These are phyloP conservation scores for Xestoiulus laeticollis DNA, from an alignment of 2,888 invertebrate species.

Conservation along the genomic window DNA sequence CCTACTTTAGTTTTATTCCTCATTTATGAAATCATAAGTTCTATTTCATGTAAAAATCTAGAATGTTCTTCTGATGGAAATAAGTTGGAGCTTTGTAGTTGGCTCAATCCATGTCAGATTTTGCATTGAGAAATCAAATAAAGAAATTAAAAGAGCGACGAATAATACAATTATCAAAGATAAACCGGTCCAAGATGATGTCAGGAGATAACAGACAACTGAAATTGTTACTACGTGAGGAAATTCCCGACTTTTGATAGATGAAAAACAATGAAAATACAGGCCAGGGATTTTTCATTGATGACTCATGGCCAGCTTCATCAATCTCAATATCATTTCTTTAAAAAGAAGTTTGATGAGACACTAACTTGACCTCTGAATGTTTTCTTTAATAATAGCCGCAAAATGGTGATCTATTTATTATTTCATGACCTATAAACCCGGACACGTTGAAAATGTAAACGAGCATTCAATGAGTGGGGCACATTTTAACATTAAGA, in stretches of 20 bases:
- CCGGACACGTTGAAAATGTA: background rate
- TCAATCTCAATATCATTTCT: background rate
- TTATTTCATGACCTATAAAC: constrained; percentile 2
- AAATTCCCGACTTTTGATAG: background rate
- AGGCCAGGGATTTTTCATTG: background rate
- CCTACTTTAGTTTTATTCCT: no score
- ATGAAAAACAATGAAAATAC: background rate
- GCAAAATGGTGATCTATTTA: background rate
- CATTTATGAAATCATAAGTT: no score
- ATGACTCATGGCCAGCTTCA: background rate
- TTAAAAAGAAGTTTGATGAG: background rate
- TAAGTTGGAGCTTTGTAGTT: no score
- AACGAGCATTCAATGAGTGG: no score
- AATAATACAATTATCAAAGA: background rate
- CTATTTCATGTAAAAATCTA: no score
- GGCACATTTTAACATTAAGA: no score
- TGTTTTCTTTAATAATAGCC: constrained; percentile 16
- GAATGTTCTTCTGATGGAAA: no score
- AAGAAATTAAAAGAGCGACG: no score
- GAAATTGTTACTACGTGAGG: background rate
- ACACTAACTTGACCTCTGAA: background rate
- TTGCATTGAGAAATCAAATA: no score
- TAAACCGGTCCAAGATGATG: no score
- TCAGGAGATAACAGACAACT: background rate
- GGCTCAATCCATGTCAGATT: no score